A percentile compares a stretch with the other conserved stretches of the same genome.
Conservation (phyloP, 2,888 invertebrate genomes). For the Argyra leucocephala region DNA sequence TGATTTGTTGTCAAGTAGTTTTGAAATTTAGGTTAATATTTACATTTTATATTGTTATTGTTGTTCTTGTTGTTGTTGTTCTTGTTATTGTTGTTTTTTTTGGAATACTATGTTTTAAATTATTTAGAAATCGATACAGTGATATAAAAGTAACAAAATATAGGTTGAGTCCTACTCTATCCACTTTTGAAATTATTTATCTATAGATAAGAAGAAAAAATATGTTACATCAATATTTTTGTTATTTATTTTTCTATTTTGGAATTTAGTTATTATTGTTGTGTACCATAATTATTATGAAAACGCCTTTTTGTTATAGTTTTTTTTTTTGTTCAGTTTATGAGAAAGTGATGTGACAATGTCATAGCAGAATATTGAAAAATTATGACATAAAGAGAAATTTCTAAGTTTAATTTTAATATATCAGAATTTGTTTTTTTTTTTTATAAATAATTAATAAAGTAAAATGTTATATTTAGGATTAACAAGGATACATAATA, state of each 20-base stretch:
- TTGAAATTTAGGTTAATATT: slow-evolving; percentile 6
- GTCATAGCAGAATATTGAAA: not conserved
- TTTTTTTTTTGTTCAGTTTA: not conserved
- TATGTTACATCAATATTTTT: too few species aligned
- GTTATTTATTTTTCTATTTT: too few species aligned
- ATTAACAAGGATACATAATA: too few species aligned
- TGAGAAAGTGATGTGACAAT: not conserved
- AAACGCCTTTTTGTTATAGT: not conserved
- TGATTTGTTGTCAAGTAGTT: not conserved
- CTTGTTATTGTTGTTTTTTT: not conserved
- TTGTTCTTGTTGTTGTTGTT: not conserved
- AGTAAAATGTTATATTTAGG: too few species aligned
- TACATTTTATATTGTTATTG: not conserved
- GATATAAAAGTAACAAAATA: too few species aligned
- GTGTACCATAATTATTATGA: not conserved
- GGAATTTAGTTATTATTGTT: too few species aligned
- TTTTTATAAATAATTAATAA: too few species aligned
- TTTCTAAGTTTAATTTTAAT: not conserved
- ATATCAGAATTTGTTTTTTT: too few species aligned
- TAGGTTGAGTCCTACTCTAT: too few species aligned
- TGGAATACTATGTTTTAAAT: not conserved
- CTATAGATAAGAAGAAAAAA: too few species aligned
- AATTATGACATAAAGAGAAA: not conserved
- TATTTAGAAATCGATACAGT: not conserved
- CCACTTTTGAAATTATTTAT: too few species aligned